A percentile compares a stretch with the other conserved stretches of the same genome.
Evolutionary conservation across 2,888 invertebrate genomes (phyloP).

Genomic region (Dryobotodes eremita): DNA sequence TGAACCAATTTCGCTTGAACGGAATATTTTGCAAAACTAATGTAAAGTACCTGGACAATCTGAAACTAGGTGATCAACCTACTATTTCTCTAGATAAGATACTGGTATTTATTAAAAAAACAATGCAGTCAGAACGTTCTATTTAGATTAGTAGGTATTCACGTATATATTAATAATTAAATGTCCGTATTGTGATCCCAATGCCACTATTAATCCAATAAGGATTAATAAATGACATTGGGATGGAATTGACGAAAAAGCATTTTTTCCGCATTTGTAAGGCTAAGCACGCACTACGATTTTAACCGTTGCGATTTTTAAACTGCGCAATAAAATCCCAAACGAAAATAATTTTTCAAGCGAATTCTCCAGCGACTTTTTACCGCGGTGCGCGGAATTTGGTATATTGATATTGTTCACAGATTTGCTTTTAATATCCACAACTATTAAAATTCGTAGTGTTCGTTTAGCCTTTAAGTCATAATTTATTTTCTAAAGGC

Average conservation of each 20-base stretch:
- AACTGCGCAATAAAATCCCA: too few species aligned
- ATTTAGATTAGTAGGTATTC: constrained; percentile 24
- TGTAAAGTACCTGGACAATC: constrained; percentile 7
- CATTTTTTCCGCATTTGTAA: constrained; percentile 7
- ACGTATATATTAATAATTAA: not conserved
- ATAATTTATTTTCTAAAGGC: constrained; percentile 19
- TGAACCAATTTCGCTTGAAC: constrained; percentile 40
- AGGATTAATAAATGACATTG: constrained; percentile 24
- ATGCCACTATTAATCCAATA: constrained; percentile 21
- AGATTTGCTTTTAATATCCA: too few species aligned
- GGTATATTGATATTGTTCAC: too few species aligned
- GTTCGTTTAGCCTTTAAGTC: not conserved
- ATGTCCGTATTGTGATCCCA: not conserved
- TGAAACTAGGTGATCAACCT: constrained; percentile 35
- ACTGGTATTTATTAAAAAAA: constrained; percentile 37
- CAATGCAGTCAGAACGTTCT: not conserved
- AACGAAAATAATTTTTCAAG: too few species aligned
- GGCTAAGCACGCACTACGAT: too few species aligned
- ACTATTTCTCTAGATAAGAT: constrained; percentile 56
- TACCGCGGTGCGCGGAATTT: too few species aligned
- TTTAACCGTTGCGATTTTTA: too few species aligned
- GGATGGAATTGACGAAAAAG: not conserved
- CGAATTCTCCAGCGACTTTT: too few species aligned
- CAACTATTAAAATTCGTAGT: too few species aligned
- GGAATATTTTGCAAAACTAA: constrained; percentile 47